Evolutionary conservation across 2,113 vertebrate genomes (phyloP), one percentile per base, ranked within the genome.

Genomic region (Lepidothrix coronata): DNA sequence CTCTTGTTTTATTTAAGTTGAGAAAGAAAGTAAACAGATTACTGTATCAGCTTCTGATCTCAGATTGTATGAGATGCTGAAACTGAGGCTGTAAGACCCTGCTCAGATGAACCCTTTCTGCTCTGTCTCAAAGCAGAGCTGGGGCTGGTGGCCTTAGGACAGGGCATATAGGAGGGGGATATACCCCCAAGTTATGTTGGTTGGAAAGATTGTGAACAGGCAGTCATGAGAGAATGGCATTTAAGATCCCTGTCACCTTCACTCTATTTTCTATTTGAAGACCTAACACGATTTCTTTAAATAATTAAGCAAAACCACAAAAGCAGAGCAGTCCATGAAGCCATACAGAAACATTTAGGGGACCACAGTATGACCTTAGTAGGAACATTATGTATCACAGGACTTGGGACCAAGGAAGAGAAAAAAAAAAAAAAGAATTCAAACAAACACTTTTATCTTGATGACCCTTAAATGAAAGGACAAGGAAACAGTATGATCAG

Each of bases 391-490:
- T 19, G 13, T 71, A 8, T 51, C 68, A 74, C 18, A 70, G 44
- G 55, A 35, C 30, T 55, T 75, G 6, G 18, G 28, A 84, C 25
- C 43, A 84, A 88, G 82, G 67, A 46, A 55, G 30, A 68, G 61
- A 46, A 65, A 71, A 82, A 63, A 74, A 82, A 65, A 43, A 62
- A 61, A 61, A 83, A 63, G 51, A 77, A 91, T 74, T 89, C 46
- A 93, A 84, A 80, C 48, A 95, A 95, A 93, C 66, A 57, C 44
- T 84, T 93, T 93, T 96, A 96, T 95, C 93, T 93, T 84, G 91
- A 94, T 97, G 82, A 96, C 92, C 93, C 92, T 93, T 96, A 86
- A 97, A 94, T 90, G 70, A 88, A 96, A 95, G 76, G 88, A 95
- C 72, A 86, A 84, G 54, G 88, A 92, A 94, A 87, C 86, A 86